phyloP scores from a whole-genome alignment of 1,140 invertebrate genomes.

The Calliopsis andreniformis region DNA sequence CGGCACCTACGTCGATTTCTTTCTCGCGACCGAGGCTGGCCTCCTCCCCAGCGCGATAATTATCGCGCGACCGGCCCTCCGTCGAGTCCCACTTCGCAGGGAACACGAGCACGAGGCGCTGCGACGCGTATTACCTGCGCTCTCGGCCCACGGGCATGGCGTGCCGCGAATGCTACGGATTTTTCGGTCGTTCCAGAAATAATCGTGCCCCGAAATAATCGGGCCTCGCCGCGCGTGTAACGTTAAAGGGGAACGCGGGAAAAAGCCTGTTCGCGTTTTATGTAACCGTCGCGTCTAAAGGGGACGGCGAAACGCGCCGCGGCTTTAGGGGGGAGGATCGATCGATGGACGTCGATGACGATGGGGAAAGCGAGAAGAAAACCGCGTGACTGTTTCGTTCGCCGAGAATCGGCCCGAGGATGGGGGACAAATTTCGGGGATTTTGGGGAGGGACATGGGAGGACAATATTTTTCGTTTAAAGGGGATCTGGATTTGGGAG shows the following conservation, averaged over 20 bases:
- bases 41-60: conserved; percentile 49
- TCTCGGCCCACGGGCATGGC: not conserved
- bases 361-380: not conserved
- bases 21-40: conserved; percentile 44
- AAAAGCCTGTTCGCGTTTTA: conserved; percentile 27
- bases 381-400: too few relatives aligned
- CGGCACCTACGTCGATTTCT: conserved; percentile 52
- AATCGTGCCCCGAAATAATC: conserved; percentile 45
- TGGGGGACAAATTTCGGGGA: too few relatives aligned
- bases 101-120: not conserved
- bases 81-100: conserved; percentile 39
- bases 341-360: conserved; percentile 33
- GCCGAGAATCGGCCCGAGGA: too few relatives aligned
- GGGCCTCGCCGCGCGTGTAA: not conserved
- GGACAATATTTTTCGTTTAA: too few relatives aligned
- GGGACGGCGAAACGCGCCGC: not conserved
- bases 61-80: conserved; percentile 41
- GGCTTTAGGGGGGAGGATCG: not conserved
- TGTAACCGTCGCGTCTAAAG: conserved; percentile 11
- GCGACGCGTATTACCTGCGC: conserved; percentile 9
- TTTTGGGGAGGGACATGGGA: too few relatives aligned
- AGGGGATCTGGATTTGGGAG: too few relatives aligned
- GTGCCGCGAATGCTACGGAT: conserved; percentile 23
- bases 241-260: conserved; percentile 23
- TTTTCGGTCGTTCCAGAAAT: conserved; percentile 40